phyloP scores from a whole-genome alignment of 2,888 invertebrate species.

The Drosophila pegasa region DNA sequence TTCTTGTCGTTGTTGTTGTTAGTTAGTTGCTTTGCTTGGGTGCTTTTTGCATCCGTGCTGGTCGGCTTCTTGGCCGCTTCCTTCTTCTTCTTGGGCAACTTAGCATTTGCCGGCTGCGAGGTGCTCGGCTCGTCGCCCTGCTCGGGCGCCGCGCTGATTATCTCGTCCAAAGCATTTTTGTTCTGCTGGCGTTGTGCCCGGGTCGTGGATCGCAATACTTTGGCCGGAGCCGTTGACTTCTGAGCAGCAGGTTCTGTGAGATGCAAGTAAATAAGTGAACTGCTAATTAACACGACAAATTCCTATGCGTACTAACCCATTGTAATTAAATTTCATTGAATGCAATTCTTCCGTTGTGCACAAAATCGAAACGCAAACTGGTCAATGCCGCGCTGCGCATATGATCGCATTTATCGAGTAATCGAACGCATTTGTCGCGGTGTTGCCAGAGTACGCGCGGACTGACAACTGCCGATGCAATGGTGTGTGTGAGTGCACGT shows the following conservation, averaged over 20 bases:
- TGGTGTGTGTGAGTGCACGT: neutral
- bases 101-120: neutral
- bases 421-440: slow-evolving; percentile 9
- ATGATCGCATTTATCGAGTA: neutral
- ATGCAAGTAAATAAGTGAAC: neutral
- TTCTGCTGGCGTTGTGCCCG: neutral
- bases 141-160: neutral
- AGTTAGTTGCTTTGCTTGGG: neutral
- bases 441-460: slow-evolving; percentile 3
- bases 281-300: too few relatives aligned
- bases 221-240: neutral
- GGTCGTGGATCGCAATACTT: neutral
- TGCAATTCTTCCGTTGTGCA: neutral
- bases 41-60: neutral
- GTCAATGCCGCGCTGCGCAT: too few relatives aligned
- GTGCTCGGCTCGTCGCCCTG: neutral
- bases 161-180: neutral
- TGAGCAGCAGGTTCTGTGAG: neutral
- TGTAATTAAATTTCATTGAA: neutral
- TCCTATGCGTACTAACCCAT: slow-evolving; percentile 9
- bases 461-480: slow-evolving; percentile 4
- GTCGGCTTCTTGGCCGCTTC: neutral
- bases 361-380: neutral
- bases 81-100: neutral
- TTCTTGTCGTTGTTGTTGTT: neutral